Evolutionary conservation across 2,888 invertebrate genomes (phyloP).

Genomic region (Halictus ligatus): DNA sequence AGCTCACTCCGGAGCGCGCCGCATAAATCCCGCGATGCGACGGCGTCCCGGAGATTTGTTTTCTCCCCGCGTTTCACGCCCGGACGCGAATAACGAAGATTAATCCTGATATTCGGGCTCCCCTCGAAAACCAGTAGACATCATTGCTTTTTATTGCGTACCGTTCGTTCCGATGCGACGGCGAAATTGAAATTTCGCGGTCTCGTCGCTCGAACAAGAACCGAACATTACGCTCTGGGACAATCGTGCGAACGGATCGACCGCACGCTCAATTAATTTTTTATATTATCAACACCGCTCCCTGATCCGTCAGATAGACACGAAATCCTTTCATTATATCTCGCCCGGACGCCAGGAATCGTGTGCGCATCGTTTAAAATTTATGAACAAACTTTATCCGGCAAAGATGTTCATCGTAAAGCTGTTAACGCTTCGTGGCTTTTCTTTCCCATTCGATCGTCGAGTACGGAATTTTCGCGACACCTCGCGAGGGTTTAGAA

Average conservation of each 20-base stretch:
- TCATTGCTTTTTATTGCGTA: slow-evolving; percentile 44
- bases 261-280: neutral
- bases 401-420: too few relatives aligned
- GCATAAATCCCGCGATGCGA: slow-evolving; percentile 60
- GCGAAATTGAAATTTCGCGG: slow-evolving; percentile 1
- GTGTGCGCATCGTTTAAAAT: too few relatives aligned
- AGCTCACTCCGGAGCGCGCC: slow-evolving; percentile 49
- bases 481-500: neutral
- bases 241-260: neutral
- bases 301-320: neutral
- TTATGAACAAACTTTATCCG: too few relatives aligned
- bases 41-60: slow-evolving; percentile 65
- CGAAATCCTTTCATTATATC: neutral
- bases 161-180: neutral
- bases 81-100: slow-evolving; percentile 66
- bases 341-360: neutral
- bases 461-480: neutral
- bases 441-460: neutral
- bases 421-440: too few relatives aligned
- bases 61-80: slow-evolving; percentile 62
- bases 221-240: neutral
- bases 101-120: slow-evolving; percentile 57
- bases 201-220: neutral
- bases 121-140: neutral
- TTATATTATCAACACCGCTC: neutral